Percentiles rank a stretch among this genome's conserved stretches.
Conservation (phyloP, 2,113 vertebrate species). For the Proteles cristata region DNA sequence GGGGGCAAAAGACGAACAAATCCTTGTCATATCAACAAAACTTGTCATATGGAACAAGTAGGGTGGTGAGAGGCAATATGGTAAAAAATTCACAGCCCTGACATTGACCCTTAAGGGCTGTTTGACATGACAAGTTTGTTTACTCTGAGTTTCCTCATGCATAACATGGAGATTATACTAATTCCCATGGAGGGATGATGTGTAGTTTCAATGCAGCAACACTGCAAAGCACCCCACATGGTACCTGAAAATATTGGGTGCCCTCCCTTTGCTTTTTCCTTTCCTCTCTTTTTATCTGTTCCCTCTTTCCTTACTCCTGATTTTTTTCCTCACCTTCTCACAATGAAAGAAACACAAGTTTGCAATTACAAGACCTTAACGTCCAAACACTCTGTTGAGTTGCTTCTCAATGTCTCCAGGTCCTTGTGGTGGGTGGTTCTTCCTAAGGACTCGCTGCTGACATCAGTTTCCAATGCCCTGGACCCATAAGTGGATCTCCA, state of each 20-base stretch:
- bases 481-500: neutral
- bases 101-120: neutral
- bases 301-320: neutral
- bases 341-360: neutral
- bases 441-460: neutral
- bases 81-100: neutral
- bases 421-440: neutral
- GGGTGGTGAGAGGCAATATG: neutral
- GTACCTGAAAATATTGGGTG: neutral
- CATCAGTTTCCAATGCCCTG: neutral
- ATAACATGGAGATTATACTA: neutral
- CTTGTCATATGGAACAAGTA: neutral
- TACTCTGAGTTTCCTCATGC: neutral
- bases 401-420: neutral
- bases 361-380: neutral
- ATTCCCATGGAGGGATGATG: rapidly evolving
- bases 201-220: neutral
- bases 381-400: neutral
- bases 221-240: neutral
- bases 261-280: neutral
- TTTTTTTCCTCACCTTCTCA: neutral
- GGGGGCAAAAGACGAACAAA: neutral
- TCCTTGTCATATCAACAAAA: neutral
- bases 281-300: neutral
- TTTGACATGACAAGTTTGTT: neutral